phyloP scores from a whole-genome alignment of 2,797 vertebrate genomes.

The Fratercula arctica region DNA sequence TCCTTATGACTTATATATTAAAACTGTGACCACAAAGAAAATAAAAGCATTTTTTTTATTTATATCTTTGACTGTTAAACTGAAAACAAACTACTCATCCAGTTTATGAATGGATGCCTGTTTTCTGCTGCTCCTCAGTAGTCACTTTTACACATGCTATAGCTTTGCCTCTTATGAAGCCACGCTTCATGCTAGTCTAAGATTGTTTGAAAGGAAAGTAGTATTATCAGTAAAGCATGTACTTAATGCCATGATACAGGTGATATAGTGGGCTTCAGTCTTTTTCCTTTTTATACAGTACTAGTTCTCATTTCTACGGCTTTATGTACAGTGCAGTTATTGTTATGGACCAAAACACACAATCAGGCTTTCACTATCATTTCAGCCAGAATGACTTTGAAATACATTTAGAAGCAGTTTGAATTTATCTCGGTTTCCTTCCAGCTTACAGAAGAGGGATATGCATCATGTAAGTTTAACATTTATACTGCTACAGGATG shows the following conservation, averaged over 20 bases:
- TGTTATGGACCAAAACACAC: constrained; percentile 33
- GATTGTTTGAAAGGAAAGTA: neutral
- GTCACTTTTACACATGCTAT: neutral
- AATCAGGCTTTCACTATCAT: constrained; percentile 63
- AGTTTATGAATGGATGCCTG: neutral
- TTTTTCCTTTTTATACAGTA: neutral
- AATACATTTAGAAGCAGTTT: neutral
- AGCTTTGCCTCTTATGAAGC: neutral
- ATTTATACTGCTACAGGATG: neutral
- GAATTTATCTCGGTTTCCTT: neutral
- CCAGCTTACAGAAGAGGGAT: neutral
- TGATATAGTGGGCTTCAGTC: neutral
- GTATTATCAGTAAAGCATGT: neutral
- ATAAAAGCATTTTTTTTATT: neutral
- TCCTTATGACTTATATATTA: neutral
- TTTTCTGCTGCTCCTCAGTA: neutral
- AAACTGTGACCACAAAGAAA: neutral
- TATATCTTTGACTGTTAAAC: neutral
- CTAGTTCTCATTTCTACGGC: neutral
- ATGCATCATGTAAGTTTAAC: neutral
- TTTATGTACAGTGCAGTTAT: constrained; percentile 24
- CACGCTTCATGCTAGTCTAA: neutral
- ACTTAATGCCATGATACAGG: neutral
- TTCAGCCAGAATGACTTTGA: constrained; percentile 19
- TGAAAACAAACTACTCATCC: neutral